These are phyloP conservation scores for Perca fluviatilis DNA, from an alignment of 2,113 vertebrate species.

Conservation along the genomic window DNA sequence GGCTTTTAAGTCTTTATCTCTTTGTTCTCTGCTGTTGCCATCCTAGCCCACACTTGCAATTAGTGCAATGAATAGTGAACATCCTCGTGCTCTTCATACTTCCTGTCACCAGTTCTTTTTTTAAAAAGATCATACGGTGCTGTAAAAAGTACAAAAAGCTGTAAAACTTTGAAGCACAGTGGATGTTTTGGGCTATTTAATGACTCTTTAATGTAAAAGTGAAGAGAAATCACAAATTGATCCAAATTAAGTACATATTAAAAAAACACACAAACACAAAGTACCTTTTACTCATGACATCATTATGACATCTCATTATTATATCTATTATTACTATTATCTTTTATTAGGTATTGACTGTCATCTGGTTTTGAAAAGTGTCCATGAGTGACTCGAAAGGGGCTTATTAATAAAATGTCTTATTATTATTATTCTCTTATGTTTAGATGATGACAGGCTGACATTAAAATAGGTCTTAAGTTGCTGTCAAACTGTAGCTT, in stretches of 20 bases:
- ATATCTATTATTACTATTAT: too few species aligned
- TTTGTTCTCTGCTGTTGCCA: slow-evolving; percentile 47
- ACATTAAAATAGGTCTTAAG: slow-evolving; percentile 18
- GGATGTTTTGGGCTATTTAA: background rate
- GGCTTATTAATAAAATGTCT: too few species aligned
- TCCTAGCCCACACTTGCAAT: slow-evolving; percentile 50
- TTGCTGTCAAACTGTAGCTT: slow-evolving; percentile 31
- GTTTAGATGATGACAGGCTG: slow-evolving; percentile 8
- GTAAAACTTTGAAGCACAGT: slow-evolving; percentile 17
- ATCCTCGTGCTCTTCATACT: slow-evolving; percentile 20
- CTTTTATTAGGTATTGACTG: too few species aligned
- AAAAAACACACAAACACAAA: too few species aligned
- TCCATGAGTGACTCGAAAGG: too few species aligned
- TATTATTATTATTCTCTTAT: background rate
- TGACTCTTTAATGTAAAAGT: slow-evolving; percentile 1
- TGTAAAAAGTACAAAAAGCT: background rate
- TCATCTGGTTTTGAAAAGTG: too few species aligned
- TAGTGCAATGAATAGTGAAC: slow-evolving; percentile 42
- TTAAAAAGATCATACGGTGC: slow-evolving; percentile 16
- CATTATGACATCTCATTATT: too few species aligned
- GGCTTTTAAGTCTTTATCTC: slow-evolving; percentile 48
- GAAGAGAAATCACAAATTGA: slow-evolving; percentile 9
- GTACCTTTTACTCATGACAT: too few species aligned
- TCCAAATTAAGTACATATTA: background rate
- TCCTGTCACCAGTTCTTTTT: slow-evolving; percentile 38